These are phyloP conservation scores for Liopterus haemorrhoidalis DNA, from an alignment of 2,888 invertebrate species.

Conservation along the genomic window DNA sequence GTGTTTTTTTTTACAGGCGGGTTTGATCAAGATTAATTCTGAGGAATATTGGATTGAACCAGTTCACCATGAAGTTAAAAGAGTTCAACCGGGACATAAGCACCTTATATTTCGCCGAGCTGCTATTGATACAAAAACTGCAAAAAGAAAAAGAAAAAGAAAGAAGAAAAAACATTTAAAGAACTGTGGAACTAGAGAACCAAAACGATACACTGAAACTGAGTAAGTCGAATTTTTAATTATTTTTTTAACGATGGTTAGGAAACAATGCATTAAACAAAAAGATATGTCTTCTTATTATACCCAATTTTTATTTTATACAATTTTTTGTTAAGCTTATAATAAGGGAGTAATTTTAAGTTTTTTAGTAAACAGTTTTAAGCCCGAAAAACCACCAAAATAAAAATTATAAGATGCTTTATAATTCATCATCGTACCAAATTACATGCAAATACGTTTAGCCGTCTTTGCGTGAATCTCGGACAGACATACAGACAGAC, in stretches of 20 bases:
- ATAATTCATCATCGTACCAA: too few species aligned
- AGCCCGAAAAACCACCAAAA: too few species aligned
- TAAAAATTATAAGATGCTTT: too few species aligned
- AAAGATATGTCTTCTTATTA: too few species aligned
- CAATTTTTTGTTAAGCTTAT: too few species aligned
- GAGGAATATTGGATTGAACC: conserved; percentile 71
- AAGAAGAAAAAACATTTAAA: conserved; percentile 49
- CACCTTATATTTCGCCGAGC: conserved; percentile 65
- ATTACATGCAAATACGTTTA: too few species aligned
- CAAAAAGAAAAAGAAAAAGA: conserved; percentile 41
- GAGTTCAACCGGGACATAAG: conserved; percentile 50
- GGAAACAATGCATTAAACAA: too few species aligned
- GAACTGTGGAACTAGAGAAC: conserved; percentile 54
- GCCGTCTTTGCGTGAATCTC: too few species aligned
- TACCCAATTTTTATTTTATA: too few species aligned
- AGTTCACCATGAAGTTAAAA: conserved; percentile 49
- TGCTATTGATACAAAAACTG: conserved; percentile 48
- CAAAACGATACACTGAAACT: conserved; percentile 48
- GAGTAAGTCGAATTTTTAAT: conserved; percentile 36
- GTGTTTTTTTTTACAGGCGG: conserved; percentile 56
- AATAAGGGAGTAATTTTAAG: too few species aligned
- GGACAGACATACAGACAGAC: too few species aligned
- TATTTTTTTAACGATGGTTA: conserved; percentile 1
- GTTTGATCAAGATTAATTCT: conserved; percentile 58
- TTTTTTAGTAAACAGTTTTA: too few species aligned